Base-by-base conservation (phyloP, 2,797 vertebrate genomes). In the Malurus splendens region DNA sequence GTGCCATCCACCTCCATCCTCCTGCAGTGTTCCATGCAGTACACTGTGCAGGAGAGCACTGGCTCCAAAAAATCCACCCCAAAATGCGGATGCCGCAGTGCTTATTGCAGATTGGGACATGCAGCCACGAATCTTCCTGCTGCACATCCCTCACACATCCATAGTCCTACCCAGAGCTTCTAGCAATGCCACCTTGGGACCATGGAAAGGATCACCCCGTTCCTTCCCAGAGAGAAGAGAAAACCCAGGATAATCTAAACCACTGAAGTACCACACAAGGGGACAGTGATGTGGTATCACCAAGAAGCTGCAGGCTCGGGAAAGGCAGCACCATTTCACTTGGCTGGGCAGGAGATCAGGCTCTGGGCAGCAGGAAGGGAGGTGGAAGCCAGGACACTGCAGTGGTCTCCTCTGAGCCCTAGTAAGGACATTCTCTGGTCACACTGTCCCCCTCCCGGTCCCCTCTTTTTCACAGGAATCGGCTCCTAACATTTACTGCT, bases 71-170 rank as follows among this genome's bases (percentile, higher is more conserved):
- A 52, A 27, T 8, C 62, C 25, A 23, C 11, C 18, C 28, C 3
- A 1, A 25, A 68, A 36, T 0, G 2, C 0, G 0, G 66, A 6
- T 33, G 38, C 24, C 0, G 0, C 11, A 2, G 28, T 7, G 48
- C 12, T 50, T 19, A 14, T 38, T 5, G 12, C 14, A 16, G 50
- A 25, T 1, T 19, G 18, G 64, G n/a, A 60, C 19, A 47, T 13
- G 19, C 56, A 33, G 44, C 44, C 80, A 59, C 57, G 47, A 14
- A 6, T 3, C 57, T 5, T 33, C 44, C 45, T 17, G 36, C 52
- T 5, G 38, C 36, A 28, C 45, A 14, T 8, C 41, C 7, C 18
- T 7, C 27, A 14, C 5, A 4, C 33, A 22, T 8, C 41, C 41
- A 18, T 1, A 8, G 7, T 41, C 52, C 66, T 11, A 27, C 5